Conservation (phyloP, 2,113 vertebrate species). For the Athene cunicularia region DNA sequence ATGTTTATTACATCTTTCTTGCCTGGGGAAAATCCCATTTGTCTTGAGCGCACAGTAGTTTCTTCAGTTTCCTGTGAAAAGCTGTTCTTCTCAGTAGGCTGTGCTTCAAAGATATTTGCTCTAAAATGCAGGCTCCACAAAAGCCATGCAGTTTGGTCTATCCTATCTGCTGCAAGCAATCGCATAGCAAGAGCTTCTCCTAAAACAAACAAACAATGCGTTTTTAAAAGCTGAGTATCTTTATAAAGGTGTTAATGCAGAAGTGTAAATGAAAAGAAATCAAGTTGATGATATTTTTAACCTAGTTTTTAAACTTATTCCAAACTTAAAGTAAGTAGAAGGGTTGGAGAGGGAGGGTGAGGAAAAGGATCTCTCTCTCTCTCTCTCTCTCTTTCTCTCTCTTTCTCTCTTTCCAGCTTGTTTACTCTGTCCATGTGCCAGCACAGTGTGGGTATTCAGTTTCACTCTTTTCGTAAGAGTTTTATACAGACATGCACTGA, state of each 20-base stretch:
- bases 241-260: not conserved
- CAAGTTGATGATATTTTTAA: not conserved
- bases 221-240: not conserved
- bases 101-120: conserved; percentile 30
- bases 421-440: conserved; percentile 34
- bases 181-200: not conserved
- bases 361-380: not conserved
- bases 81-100: conserved; percentile 25
- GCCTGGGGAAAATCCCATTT: conserved; percentile 44
- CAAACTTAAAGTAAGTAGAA: not conserved
- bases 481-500: not conserved
- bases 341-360: not conserved
- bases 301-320: not conserved
- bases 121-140: conserved; percentile 16
- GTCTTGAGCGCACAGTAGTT: not conserved
- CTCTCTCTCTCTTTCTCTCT: not conserved
- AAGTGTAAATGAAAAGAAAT: not conserved
- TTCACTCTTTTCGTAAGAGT: not conserved
- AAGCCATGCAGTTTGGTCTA: not conserved
- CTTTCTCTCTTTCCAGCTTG: not conserved
- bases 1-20: conserved; percentile 51
- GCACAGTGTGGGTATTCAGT: not conserved
- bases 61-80: conserved; percentile 51
- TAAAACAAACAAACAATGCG: not conserved
- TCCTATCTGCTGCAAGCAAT: conserved; percentile 26